Evolutionary conservation across 2,797 vertebrate species (phyloP).

Genomic region (Microctenopoma steveboyesi): DNA sequence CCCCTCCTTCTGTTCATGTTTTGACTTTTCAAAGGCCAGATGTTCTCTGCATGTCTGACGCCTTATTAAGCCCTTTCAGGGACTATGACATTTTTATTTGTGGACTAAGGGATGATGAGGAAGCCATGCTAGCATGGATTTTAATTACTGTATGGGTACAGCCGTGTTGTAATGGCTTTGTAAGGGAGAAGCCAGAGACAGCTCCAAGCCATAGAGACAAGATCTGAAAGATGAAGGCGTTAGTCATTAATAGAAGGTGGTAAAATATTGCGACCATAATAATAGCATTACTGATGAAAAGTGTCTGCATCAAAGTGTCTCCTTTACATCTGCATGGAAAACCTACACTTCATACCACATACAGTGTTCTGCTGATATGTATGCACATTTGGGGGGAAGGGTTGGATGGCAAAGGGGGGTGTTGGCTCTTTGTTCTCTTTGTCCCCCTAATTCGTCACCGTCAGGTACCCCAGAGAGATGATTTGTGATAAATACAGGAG

Average conservation of each 20-base stretch:
- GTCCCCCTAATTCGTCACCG: constrained; percentile 67
- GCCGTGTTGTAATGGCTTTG: constrained; percentile 19
- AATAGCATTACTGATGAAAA: constrained; percentile 12
- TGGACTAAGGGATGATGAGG: constrained; percentile 37
- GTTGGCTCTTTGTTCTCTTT: constrained; percentile 73
- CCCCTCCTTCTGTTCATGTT: constrained; percentile 40
- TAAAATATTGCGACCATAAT: neutral
- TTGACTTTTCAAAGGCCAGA: constrained; percentile 52
- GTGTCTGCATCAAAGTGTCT: neutral
- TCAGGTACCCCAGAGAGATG: constrained; percentile 65
- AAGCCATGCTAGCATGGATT: constrained; percentile 38
- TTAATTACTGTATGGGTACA: constrained; percentile 54
- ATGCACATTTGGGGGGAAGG: constrained; percentile 2
- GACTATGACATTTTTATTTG: constrained; percentile 52
- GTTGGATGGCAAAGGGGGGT: constrained; percentile 27
- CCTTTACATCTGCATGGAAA: neutral
- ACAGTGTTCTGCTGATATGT: neutral
- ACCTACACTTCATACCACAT: neutral
- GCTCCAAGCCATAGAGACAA: constrained; percentile 11
- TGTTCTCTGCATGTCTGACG: constrained; percentile 50
- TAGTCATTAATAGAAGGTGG: constrained; percentile 16
- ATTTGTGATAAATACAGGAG: constrained; percentile 71
- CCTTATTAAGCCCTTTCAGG: constrained; percentile 51
- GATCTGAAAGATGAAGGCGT: constrained; percentile 4
- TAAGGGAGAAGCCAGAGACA: constrained; percentile 16